phyloP scores from a whole-genome alignment of 2,113 vertebrate genomes.

The Gobius niger region DNA sequence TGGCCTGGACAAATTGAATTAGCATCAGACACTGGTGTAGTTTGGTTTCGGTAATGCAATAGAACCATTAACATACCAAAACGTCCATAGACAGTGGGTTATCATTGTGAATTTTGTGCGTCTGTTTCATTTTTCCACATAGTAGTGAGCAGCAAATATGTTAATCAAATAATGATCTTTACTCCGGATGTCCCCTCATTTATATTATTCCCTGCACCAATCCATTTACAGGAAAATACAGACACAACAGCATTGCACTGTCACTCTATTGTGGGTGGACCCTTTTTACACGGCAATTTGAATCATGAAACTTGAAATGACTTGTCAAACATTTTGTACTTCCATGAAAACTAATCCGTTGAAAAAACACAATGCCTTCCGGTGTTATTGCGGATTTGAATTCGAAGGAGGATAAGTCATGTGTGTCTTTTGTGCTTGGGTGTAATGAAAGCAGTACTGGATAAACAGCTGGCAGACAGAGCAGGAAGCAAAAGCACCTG shows the following conservation, averaged over 20 bases:
- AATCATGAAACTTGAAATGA: background rate
- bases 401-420: no score
- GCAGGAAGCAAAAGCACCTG: background rate
- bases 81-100: conserved; percentile 27
- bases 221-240: no score
- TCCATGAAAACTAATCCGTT: background rate
- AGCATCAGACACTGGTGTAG: conserved; percentile 9
- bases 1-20: conserved; percentile 28
- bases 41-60: conserved; percentile 60
- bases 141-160: no score
- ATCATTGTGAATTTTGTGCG: conserved; percentile 28
- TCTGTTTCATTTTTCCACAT: background rate
- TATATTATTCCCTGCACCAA: no score
- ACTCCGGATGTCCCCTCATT: no score
- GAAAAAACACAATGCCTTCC: no score
- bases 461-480: background rate
- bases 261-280: no score
- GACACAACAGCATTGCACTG: no score
- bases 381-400: no score
- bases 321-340: background rate
- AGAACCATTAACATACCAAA: conserved; percentile 66
- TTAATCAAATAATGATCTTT: no score
- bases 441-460: background rate
- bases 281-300: no score
- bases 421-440: no score